Base-by-base conservation (phyloP, 1,140 invertebrate species). In the Sitophilus oryzae region DNA sequence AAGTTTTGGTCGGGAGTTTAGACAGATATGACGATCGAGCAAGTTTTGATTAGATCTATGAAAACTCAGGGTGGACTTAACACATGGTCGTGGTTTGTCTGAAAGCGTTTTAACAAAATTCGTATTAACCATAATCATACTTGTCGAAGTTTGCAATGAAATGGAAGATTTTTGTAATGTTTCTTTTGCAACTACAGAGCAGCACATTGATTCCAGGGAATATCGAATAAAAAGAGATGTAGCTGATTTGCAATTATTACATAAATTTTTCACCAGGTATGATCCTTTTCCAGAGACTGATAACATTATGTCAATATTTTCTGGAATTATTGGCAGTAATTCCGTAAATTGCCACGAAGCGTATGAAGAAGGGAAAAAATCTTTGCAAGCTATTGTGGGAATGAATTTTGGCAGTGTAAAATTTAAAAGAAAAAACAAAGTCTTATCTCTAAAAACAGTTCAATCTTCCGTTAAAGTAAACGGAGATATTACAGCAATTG, bases 51-150 rank as follows among this genome's bases (percentile, higher is more conserved):
- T n/a, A n/a, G n/a, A n/a, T n/a, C n/a, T n/a, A n/a, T n/a, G n/a
- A n/a, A n/a, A n/a, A n/a, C n/a, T n/a, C n/a, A n/a, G n/a, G n/a
- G n/a, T n/a, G n/a, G n/a, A n/a, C n/a, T n/a, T n/a, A n/a, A n/a
- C 15, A 42, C 15, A 42, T 42, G 19, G 40, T 42, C 40, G 40
- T 42, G 19, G 47, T 16, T 4, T 18, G 37, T 50, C 15, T 15
- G 49, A 42, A 48, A 36, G 46, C 22, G 46, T 48, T 48, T 35
- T 47, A 35, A 35, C 45, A 48, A 48, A 48, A 48, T 48, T 48
- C 46, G 34, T 48, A 37, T 48, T 48, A 37, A 36, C 46, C 10
- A 48, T 48, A 35, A 48, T 48, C 30, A 48, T 38, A 19, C 34
- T 48, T 18, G 46, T 48, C 11, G 46, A 48, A 36, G 16, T 48